phyloP scores from a whole-genome alignment of 2,888 invertebrate species.

The Tanypteryx hageni region DNA sequence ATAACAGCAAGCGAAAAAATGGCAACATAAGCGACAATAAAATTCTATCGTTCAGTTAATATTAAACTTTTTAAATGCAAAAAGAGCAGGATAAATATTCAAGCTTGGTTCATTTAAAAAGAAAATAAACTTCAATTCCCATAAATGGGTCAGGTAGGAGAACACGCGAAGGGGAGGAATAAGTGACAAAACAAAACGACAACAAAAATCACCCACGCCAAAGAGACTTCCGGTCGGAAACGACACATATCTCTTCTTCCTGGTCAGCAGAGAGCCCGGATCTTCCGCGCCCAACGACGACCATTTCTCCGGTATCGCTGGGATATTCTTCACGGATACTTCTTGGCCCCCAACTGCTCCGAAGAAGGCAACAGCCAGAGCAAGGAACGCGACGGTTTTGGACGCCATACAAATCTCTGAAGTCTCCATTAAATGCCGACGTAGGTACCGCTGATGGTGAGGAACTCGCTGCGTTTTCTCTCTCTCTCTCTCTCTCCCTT shows the following conservation, averaged over 20 bases:
- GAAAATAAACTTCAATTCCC: no score
- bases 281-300: not conserved
- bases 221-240: slow-evolving; percentile 50
- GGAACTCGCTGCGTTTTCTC: not conserved
- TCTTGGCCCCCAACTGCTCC: not conserved
- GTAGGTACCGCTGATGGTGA: not conserved
- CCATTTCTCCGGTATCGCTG: not conserved
- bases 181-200: no score
- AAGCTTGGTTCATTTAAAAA: no score
- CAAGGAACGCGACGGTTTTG: not conserved
- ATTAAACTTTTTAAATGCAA: no score
- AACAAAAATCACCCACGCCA: slow-evolving; percentile 1
- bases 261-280: not conserved
- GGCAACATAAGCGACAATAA: no score
- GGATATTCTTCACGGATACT: not conserved
- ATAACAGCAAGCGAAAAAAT: no score
- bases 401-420: not conserved
- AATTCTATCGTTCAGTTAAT: no score
- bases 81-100: no score
- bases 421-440: not conserved
- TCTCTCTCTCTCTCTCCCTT: not conserved
- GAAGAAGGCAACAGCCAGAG: not conserved
- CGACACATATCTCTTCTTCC: slow-evolving; percentile 44
- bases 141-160: no score
- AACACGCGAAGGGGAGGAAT: no score